Evolutionary conservation across 2,113 vertebrate genomes (phyloP).

Genomic region (Tapirus terrestris): DNA sequence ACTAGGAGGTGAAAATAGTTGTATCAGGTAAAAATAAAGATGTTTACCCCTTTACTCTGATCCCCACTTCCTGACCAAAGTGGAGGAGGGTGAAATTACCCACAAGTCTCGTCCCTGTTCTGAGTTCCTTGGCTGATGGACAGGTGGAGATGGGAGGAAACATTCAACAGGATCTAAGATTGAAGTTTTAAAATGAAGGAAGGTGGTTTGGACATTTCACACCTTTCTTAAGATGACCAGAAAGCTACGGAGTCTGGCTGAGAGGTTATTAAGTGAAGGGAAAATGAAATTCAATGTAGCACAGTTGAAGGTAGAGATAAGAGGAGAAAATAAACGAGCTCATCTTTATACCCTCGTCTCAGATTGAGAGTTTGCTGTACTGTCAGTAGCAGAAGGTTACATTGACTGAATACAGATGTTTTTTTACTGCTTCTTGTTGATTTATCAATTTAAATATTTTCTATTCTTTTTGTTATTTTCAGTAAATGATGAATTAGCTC

Average conservation of each 20-base stretch:
- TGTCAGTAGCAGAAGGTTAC: fast-evolving
- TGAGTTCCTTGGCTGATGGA: background rate
- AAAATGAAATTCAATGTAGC: background rate
- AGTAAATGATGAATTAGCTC: constrained; percentile 34
- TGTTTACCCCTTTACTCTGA: background rate
- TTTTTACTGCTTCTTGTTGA: background rate
- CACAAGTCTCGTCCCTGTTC: background rate
- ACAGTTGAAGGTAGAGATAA: background rate
- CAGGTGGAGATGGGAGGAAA: background rate
- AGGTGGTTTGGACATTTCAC: background rate
- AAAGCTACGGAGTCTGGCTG: background rate
- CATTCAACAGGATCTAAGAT: background rate
- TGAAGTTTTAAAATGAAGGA: background rate
- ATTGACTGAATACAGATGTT: background rate
- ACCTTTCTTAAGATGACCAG: background rate
- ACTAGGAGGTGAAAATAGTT: background rate
- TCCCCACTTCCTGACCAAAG: background rate
- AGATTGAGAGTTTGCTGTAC: background rate
- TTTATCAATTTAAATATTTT: background rate
- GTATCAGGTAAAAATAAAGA: background rate
- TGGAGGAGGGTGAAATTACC: background rate
- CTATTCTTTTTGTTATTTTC: background rate
- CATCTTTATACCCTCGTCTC: background rate
- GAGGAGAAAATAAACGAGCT: background rate
- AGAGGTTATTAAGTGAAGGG: background rate